A percentile compares a stretch with the other conserved stretches of the same genome.
These are phyloP conservation scores for Odontamblyopus rebecca DNA, from an alignment of 2,797 vertebrate species.

Conservation along the genomic window DNA sequence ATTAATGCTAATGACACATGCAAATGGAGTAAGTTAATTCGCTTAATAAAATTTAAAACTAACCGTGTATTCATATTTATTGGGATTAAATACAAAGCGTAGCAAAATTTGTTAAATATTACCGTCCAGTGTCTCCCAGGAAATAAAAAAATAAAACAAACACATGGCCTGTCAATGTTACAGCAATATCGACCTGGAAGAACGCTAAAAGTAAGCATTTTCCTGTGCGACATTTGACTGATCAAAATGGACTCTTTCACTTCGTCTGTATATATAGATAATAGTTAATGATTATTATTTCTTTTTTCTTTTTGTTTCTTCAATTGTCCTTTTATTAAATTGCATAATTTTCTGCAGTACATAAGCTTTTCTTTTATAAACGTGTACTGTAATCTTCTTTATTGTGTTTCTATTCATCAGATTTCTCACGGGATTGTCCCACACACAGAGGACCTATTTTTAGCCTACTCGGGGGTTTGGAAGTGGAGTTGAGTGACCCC, in stretches of 20 bases:
- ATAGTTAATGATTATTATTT: not conserved
- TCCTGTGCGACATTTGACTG: too few species aligned
- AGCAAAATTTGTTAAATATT: not conserved
- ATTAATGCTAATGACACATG: not conserved
- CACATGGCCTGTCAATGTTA: too few species aligned
- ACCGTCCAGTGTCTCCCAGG: not conserved
- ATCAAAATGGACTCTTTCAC: too few species aligned
- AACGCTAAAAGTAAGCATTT: not conserved
- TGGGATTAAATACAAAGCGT: not conserved
- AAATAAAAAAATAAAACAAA: not conserved
- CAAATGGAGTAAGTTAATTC: too few species aligned
- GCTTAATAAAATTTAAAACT: not conserved
- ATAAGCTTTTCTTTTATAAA: not conserved
- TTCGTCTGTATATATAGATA: not conserved
- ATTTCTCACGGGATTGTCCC: constrained; percentile 32
- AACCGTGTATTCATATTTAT: not conserved
- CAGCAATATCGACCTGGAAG: not conserved
- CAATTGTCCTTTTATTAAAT: not conserved
- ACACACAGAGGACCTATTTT: constrained; percentile 63
- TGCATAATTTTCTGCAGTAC: not conserved
- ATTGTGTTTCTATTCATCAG: constrained; percentile 36
- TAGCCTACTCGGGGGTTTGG: constrained; percentile 61
- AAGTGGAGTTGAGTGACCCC: constrained; percentile 66
- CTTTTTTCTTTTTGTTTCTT: not conserved
- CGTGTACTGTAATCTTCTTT: constrained; percentile 24